Base-by-base conservation (phyloP, 2,888 invertebrate genomes). In the Stenichneumon culpator region DNA sequence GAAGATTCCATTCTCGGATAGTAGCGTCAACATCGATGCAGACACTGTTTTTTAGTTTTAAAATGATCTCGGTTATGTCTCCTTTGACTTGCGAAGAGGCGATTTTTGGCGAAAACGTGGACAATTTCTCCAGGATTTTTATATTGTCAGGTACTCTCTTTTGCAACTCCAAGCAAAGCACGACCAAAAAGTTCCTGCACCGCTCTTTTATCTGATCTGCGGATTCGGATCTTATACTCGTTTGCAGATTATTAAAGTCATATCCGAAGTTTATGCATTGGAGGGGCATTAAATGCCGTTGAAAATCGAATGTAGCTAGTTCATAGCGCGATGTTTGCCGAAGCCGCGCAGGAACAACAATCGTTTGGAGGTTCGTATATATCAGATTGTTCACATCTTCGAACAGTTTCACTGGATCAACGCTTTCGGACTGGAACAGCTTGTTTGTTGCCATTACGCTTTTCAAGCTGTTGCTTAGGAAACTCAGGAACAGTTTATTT, bases 201-300 rank as follows among this genome's bases (percentile, higher is more conserved):
- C 87, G 68, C 77, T 89, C 86, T 82, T 83, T 87, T 5, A 89
- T 80, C 47, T 82, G 78, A n/a, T 16, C 22, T 19, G 86, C 65
- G n/a, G 82, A 70, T 44, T 72, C 84, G n/a, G 39, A 25, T 52
- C 78, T 69, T 19, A 84, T 32, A 36, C 52, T 57, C 73, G 86
- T 79, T 19, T 52, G 57, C 5, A 82, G 75, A 5, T 32, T 39
- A 32, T 86, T 80, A 72, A 91, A 91, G 22, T 89, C 89, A 83
- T 86, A 89, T 1, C 90, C 89, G 39, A 91, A 90, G 84, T 90
- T 89, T 11, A 91, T 87, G 84, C 89, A 89, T 16, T 86, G 54
- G 57, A 84, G 74, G 77, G 88, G 86, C 89, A 91, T 91, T 11
- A 89, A 84, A 88, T 87, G 84, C 1, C 84, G 60, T 83, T 84